Evolutionary conservation across 2,888 invertebrate genomes (phyloP).

Genomic region (Hyles lineata): DNA sequence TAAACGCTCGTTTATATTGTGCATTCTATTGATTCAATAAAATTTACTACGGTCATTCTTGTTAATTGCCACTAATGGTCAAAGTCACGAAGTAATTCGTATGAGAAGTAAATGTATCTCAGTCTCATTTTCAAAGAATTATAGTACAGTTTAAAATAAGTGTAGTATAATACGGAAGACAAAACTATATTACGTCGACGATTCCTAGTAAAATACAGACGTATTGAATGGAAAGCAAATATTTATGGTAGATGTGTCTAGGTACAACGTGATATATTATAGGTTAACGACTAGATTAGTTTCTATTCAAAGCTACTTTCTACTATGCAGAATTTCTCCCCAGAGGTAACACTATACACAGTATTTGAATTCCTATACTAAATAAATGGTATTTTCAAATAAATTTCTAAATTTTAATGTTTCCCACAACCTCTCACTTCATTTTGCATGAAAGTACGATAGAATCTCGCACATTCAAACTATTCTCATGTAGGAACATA

Average conservation of each 20-base stretch:
- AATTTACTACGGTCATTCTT: constrained; percentile 1
- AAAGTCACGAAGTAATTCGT: background rate
- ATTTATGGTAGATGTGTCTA: constrained; percentile 62
- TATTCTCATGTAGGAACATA: background rate
- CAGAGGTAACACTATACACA: constrained; percentile 48
- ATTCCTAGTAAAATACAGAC: background rate
- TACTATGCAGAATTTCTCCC: constrained; percentile 66
- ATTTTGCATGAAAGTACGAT: constrained; percentile 22
- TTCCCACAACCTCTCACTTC: constrained; percentile 31
- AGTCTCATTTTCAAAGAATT: background rate
- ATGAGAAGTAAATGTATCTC: too few species aligned
- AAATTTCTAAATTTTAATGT: constrained; percentile 31
- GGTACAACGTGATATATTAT: constrained; percentile 64
- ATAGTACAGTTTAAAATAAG: background rate
- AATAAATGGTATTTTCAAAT: constrained; percentile 39
- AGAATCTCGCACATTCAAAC: constrained; percentile 15
- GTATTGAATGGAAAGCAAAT: constrained; percentile 42
- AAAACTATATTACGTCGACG: background rate
- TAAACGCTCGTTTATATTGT: background rate
- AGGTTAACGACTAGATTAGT: constrained; percentile 71
- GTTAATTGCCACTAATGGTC: background rate
- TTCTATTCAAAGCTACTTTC: constrained; percentile 79
- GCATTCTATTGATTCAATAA: background rate
- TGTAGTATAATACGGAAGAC: constrained; percentile 3
- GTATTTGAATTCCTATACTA: constrained; percentile 41